Percentiles rank a stretch among this genome's conserved stretches.
Conservation (phyloP, 2,113 vertebrate genomes). For the Pyrgilauda ruficollis region DNA sequence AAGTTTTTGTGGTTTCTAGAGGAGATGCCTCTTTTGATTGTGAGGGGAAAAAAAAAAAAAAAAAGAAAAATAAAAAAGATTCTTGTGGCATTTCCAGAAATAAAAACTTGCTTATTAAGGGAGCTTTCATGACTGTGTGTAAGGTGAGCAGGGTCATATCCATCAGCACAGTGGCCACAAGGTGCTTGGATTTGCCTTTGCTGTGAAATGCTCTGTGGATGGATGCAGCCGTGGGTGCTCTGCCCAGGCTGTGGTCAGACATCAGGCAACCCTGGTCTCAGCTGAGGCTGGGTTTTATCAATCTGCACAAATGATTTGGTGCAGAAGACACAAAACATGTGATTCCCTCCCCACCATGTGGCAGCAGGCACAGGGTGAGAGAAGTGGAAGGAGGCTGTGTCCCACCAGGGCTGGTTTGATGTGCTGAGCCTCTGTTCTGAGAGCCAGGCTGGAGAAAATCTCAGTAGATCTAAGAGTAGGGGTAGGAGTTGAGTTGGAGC, state of each 20-base stretch:
- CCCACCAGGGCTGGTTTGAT: not conserved
- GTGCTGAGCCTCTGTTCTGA: not conserved
- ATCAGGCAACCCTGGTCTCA: not conserved
- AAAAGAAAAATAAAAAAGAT: too few relatives aligned
- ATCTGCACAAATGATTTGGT: fast-evolving
- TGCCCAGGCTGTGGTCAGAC: not conserved
- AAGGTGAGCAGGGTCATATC: not conserved
- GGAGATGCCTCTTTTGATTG: not conserved
- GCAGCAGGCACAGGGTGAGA: not conserved
- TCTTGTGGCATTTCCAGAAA: not conserved
- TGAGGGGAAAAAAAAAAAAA: fast-evolving
- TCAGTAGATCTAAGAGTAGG: not conserved
- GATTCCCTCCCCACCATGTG: not conserved
- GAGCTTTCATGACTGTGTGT: not conserved
- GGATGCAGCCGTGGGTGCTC: not conserved
- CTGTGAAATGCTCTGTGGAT: not conserved
- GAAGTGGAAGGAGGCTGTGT: not conserved
- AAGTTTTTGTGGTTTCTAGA: conserved; percentile 20
- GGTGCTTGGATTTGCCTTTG: not conserved
- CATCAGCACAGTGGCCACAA: not conserved
- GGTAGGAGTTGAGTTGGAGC: not conserved
- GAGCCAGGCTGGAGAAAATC: not conserved
- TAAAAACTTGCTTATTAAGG: not conserved
- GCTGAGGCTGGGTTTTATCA: not conserved
- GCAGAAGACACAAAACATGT: not conserved